phyloP scores from a whole-genome alignment of 2,888 invertebrate genomes.

The Chalcosyrphus nemorum region DNA sequence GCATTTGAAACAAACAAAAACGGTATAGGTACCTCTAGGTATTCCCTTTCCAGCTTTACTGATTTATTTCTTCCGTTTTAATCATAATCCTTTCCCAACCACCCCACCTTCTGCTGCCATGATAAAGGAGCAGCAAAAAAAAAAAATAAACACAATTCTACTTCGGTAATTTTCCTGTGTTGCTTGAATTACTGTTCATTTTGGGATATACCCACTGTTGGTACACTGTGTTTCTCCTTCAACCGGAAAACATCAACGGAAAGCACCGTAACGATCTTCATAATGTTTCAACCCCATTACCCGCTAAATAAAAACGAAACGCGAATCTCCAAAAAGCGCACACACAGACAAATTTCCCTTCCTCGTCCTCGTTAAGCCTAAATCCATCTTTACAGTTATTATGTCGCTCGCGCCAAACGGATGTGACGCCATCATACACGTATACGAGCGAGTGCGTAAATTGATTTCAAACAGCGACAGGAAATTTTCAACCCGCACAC shows the following conservation, averaged over 20 bases:
- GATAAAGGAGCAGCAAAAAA: background rate
- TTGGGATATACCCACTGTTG: background rate
- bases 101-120: background rate
- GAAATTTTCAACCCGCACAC: slow-evolving; percentile 5
- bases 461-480: slow-evolving; percentile 39
- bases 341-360: background rate
- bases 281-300: slow-evolving; percentile 62
- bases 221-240: slow-evolving; percentile 6
- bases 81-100: background rate
- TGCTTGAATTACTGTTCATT: slow-evolving; percentile 34
- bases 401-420: slow-evolving; percentile 23
- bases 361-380: slow-evolving; percentile 30
- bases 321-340: too few species aligned
- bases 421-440: slow-evolving; percentile 26
- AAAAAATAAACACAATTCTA: slow-evolving; percentile 32
- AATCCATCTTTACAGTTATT: slow-evolving; percentile 43
- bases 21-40: too few species aligned
- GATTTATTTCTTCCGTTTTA: background rate
- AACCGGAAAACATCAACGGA: slow-evolving; percentile 44
- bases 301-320: slow-evolving; percentile 43
- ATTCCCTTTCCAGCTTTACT: background rate
- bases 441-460: slow-evolving; percentile 22
- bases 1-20: background rate
- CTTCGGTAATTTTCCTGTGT: slow-evolving; percentile 50
- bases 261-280: slow-evolving; percentile 47